These are phyloP conservation scores for Adelges cooleyi DNA, from an alignment of 1,140 invertebrate genomes.

Conservation along the genomic window DNA sequence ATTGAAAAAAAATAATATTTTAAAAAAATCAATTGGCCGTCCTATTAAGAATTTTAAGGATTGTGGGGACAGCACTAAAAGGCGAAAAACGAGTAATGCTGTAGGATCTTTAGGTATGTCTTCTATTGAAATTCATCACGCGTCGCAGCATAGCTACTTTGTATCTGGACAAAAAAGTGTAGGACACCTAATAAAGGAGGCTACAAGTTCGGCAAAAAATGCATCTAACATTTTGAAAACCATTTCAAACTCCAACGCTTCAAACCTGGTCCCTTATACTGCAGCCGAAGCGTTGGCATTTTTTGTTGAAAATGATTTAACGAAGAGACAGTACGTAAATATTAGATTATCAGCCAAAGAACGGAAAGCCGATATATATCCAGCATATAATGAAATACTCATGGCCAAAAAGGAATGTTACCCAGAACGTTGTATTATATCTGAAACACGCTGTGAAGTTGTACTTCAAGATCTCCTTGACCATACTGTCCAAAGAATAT, in stretches of 20 bases:
- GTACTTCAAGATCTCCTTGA: not conserved
- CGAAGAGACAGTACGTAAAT: not conserved
- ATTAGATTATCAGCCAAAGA: not conserved
- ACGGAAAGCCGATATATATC: not conserved
- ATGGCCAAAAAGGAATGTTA: not conserved
- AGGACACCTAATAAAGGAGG: not conserved
- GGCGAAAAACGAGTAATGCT: too few relatives aligned
- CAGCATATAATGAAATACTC: not conserved
- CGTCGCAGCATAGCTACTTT: not conserved
- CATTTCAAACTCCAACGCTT: not conserved
- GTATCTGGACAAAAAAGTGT: not conserved
- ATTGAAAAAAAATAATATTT: not conserved
- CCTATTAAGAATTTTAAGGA: too few relatives aligned
- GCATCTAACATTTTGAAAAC: too few relatives aligned
- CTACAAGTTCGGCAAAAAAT: not conserved
- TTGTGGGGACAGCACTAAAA: not conserved
- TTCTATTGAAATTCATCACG: not conserved
- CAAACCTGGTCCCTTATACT: not conserved
- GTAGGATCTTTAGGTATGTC: too few relatives aligned
- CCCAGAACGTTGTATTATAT: not conserved
- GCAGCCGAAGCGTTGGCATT: not conserved
- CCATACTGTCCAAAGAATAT: not conserved
- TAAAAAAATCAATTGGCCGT: not conserved
- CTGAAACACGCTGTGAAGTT: not conserved
- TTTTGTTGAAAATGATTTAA: not conserved